Base-by-base conservation (phyloP, 2,888 invertebrate species). In the Meghimatium bilineatum region DNA sequence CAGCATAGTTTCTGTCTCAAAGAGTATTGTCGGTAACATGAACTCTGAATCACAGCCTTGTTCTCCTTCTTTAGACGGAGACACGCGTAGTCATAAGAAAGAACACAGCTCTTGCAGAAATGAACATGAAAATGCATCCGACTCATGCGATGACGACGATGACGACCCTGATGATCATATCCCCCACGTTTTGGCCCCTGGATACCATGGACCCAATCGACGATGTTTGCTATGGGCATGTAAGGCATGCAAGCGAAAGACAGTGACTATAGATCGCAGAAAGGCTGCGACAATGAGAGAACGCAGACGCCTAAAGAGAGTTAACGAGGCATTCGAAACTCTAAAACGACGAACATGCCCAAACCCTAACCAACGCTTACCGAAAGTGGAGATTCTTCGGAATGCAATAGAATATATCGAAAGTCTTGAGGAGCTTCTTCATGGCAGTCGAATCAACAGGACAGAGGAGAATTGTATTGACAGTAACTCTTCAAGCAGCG, bases 341-440 rank as follows among this genome's bases (percentile, higher is more conserved):
- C 94, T 99, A 66, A 97, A 99, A 92, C 95, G 97, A 91, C 95
- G 99, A 82, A 98, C 99, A 0, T 97, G 98, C 90, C 97, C 97
- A 84, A 98, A 97, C 94, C 99, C 99, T 0, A 98, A 97, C 92
- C 99, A 99, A 91, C 95, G 99, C 82, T 95, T 99, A 90, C 99
- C 99, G 1, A 99, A 99, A 95, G 96, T 99, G 87, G 99, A 99
- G 94, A 99, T 99, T 88, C 95, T 99, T 63, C 95, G 99, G 86
- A 98, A 98, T 90, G 99, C 99, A 67, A 99, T 99, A 92, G 99
- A 99, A 91, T 99, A 99, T 93, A 99, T 99, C 89, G 99, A 98
- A 87, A 94, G 93, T 85, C 89, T 95, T 87, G 95, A 95, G 88
- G 93, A 93, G 56, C 91, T 95, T 90, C 89, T 95, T 71, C 94